Percentiles rank a stretch among this genome's conserved stretches.
phyloP scores from a whole-genome alignment of 2,113 vertebrate species.

The Chionomys nivalis region DNA sequence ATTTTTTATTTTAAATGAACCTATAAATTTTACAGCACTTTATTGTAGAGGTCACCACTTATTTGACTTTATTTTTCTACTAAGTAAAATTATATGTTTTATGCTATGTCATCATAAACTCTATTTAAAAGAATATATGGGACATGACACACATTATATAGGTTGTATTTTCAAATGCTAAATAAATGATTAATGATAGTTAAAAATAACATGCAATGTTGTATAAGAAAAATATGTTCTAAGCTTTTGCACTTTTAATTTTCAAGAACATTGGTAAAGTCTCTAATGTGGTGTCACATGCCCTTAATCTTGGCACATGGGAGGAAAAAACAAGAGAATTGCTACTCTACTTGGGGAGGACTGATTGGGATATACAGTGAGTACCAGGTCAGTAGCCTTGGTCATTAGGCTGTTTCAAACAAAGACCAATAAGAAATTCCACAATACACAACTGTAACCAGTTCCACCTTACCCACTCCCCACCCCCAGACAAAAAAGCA shows the following conservation, averaged over 20 bases:
- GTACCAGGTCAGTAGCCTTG: background rate
- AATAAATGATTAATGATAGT: background rate
- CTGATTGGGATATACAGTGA: background rate
- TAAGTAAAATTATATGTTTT: conserved; percentile 30
- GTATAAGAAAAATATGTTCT: background rate
- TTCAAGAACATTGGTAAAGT: background rate
- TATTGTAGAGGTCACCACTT: background rate
- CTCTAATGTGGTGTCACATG: background rate
- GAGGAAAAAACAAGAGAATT: background rate
- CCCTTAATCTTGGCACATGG: background rate
- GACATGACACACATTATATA: background rate
- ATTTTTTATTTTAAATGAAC: background rate
- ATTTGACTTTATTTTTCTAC: conserved; percentile 12
- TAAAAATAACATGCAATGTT: background rate
- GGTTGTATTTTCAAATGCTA: conserved; percentile 6
- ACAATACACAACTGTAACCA: background rate
- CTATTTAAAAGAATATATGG: background rate
- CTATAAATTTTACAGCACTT: background rate
- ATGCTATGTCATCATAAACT: conserved; percentile 2
- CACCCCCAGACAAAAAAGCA: background rate
- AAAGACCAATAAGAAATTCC: background rate
- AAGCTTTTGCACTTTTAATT: background rate
- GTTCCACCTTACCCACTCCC: background rate
- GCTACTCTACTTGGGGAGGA: background rate
- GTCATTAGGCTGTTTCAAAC: background rate